These are phyloP conservation scores for Ptychobarbus kaznakovi DNA, from an alignment of 2,797 vertebrate genomes.

Conservation along the genomic window DNA sequence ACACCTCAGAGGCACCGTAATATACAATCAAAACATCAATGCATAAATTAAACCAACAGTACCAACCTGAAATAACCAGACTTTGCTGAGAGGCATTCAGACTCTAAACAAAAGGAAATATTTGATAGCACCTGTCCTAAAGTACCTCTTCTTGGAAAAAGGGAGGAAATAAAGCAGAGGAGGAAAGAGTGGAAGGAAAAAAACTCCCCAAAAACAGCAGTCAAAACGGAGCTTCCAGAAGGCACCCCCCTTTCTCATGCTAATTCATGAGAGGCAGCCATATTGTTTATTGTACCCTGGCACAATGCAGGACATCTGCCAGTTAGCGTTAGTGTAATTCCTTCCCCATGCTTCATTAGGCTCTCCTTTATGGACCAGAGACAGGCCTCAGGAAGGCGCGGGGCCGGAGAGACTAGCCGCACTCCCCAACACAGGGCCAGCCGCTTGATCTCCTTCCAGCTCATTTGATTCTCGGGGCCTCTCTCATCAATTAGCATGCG, in stretches of 20 bases:
- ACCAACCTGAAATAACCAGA: conserved; percentile 46
- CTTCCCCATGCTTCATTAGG: conserved; percentile 90
- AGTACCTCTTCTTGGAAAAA: conserved; percentile 50
- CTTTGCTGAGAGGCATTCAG: conserved; percentile 11
- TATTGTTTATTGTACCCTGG: conserved; percentile 83
- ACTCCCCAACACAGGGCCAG: conserved; percentile 77
- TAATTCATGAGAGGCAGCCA: conserved; percentile 80
- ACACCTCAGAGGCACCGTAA: conserved; percentile 2
- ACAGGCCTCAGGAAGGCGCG: conserved; percentile 75
- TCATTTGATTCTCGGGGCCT: conserved; percentile 88
- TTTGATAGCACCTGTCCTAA: conserved; percentile 58
- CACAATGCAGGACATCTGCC: conserved; percentile 86
- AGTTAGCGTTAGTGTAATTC: conserved; percentile 85
- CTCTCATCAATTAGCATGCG: conserved; percentile 85
- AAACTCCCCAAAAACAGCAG: conserved; percentile 69
- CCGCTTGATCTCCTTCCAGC: conserved; percentile 93
- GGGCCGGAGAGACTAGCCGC: conserved; percentile 57
- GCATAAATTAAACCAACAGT: conserved; percentile 36
- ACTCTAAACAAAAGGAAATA: conserved; percentile 34
- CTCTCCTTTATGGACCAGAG: conserved; percentile 85
- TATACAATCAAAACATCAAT: conserved; percentile 19
- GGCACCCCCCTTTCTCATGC: conserved; percentile 80
- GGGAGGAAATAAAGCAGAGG: conserved; percentile 25
- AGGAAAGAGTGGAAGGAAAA: conserved; percentile 60
- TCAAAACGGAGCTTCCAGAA: conserved; percentile 81